Evolutionary conservation across 2,888 invertebrate species (phyloP).

Genomic region (Cephus spinipes): DNA sequence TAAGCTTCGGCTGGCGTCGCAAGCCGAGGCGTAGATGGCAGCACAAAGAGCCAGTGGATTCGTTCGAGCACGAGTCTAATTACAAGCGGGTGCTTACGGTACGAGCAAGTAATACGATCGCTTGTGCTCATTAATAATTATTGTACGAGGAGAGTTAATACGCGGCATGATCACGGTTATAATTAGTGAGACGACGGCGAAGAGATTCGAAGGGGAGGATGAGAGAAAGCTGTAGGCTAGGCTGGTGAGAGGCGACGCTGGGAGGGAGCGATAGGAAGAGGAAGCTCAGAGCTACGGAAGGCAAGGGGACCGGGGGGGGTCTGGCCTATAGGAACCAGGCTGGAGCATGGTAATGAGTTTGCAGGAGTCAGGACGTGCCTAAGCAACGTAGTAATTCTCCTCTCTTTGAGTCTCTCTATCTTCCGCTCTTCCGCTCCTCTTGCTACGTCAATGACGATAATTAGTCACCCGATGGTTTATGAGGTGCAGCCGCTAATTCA

Average conservation of each 20-base stretch:
- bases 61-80: constrained; percentile 31
- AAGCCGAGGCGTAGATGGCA: not conserved
- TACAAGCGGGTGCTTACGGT: constrained; percentile 33
- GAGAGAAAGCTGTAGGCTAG: constrained; percentile 1
- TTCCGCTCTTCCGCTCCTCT: constrained; percentile 30
- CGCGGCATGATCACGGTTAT: constrained; percentile 50
- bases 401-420: constrained; percentile 20
- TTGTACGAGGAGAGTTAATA: constrained; percentile 48
- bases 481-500: constrained; percentile 28
- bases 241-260: constrained; percentile 14
- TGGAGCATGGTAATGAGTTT: constrained; percentile 44
- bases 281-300: not conserved
- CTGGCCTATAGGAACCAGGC: not conserved
- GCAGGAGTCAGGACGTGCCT: constrained; percentile 28
- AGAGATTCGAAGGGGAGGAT: constrained; percentile 2
- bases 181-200: constrained; percentile 42
- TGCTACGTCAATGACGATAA: constrained; percentile 34
- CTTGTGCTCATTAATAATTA: constrained; percentile 52
- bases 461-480: constrained; percentile 36
- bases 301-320: not conserved
- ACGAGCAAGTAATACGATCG: constrained; percentile 44
- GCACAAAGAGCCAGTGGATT: not conserved
- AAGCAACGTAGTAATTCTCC: constrained; percentile 16
- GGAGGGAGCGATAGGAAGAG: not conserved
- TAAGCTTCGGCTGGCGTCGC: not conserved